Base-by-base conservation (phyloP, 2,888 invertebrate genomes). In the Allophyes oxyacanthae region DNA sequence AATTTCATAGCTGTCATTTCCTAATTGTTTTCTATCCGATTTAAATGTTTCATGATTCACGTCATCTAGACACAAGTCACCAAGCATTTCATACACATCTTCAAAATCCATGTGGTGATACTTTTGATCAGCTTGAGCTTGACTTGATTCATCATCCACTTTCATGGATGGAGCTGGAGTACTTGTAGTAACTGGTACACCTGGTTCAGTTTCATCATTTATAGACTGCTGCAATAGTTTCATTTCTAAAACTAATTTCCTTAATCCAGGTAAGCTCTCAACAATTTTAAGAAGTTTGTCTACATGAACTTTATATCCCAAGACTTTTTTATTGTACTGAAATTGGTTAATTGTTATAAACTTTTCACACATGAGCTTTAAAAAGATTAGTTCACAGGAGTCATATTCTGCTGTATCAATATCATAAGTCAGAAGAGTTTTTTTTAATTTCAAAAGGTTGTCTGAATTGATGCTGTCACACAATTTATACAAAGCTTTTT, bases 341-440 rank as follows among this genome's bases (percentile, higher is more conserved):
- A 59, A 64, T 52, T 80, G 69, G 52, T 77, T 77, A 14, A 88
- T 42, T 41, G 64, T 82, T 14, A 92, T 90, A 52, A 91, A 89
- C 55, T 87, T 90, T 32, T 82, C 79, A 64, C 87, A 89, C 84
- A 92, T 86, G 0, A 93, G 80, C 49, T 93, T 84, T 37, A 94
- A 77, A 14, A 91, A 83, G 13, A 92, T 64, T 30, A 91, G 61
- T 79, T 94, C 93, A 80, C 90, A 90, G 15, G 77, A 76, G 40
- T 89, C 84, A 82, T 86, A 84, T 51, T 89, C 86, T 30, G 70
- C 69, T 3, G 85, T 81, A 71, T 91, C 84, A 65, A 87, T 74
- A 1, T 86, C 71, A 70, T 84, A 90, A 8, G 89, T 86, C 1
- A 72, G 43, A 20, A 94, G 79, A 11, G 89, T 75, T 58, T 81